Conservation (phyloP, 2,888 invertebrate genomes). For the Tenthredo livida region DNA sequence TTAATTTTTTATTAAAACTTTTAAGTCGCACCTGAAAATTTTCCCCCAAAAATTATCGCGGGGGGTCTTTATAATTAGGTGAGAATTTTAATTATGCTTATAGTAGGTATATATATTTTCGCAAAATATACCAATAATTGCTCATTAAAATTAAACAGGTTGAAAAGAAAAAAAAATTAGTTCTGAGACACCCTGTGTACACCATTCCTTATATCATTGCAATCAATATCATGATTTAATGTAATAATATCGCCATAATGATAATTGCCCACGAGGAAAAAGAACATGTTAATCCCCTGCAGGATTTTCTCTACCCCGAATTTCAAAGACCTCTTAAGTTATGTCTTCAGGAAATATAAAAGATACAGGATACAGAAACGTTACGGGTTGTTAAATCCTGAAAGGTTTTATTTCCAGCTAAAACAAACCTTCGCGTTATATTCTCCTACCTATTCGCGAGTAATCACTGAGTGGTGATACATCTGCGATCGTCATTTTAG, state of each 20-base stretch:
- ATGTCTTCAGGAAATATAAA: conserved; percentile 35
- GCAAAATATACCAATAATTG: background rate
- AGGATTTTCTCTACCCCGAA: conserved; percentile 7
- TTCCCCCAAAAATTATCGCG: background rate
- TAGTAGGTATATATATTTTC: no score
- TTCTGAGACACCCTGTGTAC: no score
- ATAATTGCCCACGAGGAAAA: background rate
- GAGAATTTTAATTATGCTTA: background rate
- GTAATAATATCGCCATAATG: background rate
- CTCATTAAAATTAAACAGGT: background rate
- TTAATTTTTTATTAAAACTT: conserved; percentile 29
- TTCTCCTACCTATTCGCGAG: background rate
- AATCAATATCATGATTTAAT: background rate
- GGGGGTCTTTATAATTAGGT: background rate
- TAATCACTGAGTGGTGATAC: conserved; percentile 18
- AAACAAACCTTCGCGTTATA: conserved; percentile 26
- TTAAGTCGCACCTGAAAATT: background rate
- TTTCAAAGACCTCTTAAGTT: conserved; percentile 9
- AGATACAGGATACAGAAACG: conserved; percentile 41
- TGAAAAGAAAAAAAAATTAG: background rate
- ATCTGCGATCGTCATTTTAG: background rate
- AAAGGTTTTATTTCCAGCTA: conserved; percentile 30
- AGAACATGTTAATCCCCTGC: background rate
- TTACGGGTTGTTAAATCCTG: conserved; percentile 36
- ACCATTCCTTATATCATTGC: background rate